Conservation (phyloP, 2,797 vertebrate species). For the Delichon dasypus region DNA sequence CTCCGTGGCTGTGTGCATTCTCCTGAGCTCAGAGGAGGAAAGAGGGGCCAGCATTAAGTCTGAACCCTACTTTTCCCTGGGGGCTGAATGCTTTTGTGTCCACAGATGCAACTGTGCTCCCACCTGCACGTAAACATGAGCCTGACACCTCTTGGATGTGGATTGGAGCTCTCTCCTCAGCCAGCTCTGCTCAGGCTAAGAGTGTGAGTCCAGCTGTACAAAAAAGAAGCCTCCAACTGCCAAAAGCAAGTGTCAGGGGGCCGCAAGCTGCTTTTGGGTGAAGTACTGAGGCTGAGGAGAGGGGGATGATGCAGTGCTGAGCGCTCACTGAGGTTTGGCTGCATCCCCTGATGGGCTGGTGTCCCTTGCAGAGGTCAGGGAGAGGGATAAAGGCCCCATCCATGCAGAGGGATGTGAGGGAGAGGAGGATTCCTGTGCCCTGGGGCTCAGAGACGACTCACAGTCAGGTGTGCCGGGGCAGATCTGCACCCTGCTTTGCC, state of each 20-base stretch:
- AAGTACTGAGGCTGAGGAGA: neutral
- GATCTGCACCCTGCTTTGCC: neutral
- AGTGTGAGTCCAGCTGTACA: neutral
- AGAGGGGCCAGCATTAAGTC: neutral
- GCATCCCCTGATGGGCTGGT: neutral
- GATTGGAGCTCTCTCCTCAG: neutral
- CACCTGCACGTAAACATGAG: neutral
- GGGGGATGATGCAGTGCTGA: neutral
- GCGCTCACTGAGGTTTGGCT: rapidly evolving
- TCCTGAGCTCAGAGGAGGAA: neutral
- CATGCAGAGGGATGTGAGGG: neutral
- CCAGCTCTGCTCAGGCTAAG: neutral
- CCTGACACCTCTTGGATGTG: neutral
- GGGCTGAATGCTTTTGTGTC: neutral
- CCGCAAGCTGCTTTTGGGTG: neutral
- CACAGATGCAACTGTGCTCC: neutral
- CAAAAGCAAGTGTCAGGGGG: neutral
- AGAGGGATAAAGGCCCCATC: neutral
- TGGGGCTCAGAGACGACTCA: neutral
- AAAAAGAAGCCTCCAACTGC: neutral
- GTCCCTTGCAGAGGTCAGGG: neutral
- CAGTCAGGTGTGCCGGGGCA: rapidly evolving
- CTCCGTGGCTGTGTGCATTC: neutral
- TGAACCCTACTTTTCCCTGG: neutral
- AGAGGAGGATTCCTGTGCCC: neutral